Evolutionary conservation across 2,888 invertebrate genomes (phyloP).

Genomic region (Caenorhabditis sp.): DNA sequence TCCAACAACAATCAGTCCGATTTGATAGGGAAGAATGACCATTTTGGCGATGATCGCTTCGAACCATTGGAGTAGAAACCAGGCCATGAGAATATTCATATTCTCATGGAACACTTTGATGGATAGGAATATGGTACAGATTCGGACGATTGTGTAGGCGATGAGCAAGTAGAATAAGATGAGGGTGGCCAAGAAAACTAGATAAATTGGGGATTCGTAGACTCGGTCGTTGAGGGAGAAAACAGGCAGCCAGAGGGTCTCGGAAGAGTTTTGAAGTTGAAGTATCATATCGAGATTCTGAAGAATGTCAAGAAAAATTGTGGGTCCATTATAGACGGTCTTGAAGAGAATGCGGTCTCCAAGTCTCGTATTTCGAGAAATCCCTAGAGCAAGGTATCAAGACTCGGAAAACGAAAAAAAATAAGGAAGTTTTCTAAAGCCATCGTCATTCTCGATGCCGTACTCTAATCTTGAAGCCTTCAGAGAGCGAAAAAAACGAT

Average conservation of each 20-base stretch:
- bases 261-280: constrained; percentile 16
- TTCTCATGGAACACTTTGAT: constrained; percentile 42
- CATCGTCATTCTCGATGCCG: too few species aligned
- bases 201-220: constrained; percentile 8
- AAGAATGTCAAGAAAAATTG: too few species aligned
- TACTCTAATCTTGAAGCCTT: too few species aligned
- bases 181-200: background rate
- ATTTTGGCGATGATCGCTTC: constrained; percentile 51
- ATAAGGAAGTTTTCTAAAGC: too few species aligned
- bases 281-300: constrained; percentile 9
- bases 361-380: too few species aligned
- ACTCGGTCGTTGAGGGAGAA: constrained; percentile 35
- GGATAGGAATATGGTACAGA: constrained; percentile 25
- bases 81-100: constrained; percentile 51
- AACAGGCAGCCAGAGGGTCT: constrained; percentile 37
- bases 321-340: too few species aligned
- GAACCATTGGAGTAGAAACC: constrained; percentile 49
- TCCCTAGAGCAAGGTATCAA: too few species aligned
- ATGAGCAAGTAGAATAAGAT: constrained; percentile 10
- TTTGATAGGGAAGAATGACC: constrained; percentile 45
- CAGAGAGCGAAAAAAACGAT: too few species aligned
- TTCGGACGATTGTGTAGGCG: constrained; percentile 23
- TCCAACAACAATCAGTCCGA: constrained; percentile 23
- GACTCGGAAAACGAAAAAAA: background rate
- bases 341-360: too few species aligned